phyloP scores from a whole-genome alignment of 64 coral and sea anemone genomes.

The Stichodactyla mertensii region DNA sequence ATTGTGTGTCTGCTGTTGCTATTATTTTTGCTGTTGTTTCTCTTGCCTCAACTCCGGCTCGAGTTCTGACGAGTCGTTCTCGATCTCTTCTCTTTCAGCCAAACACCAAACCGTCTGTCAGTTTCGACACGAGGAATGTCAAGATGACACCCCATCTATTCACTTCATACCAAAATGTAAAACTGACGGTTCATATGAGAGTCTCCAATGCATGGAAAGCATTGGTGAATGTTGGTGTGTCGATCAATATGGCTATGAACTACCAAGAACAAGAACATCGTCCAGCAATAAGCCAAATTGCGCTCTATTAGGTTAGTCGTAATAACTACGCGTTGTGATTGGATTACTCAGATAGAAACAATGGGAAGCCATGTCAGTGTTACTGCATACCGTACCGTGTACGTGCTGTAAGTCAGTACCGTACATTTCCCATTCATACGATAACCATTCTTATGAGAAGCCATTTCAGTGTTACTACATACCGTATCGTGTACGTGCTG shows the following conservation, averaged over 20 bases:
- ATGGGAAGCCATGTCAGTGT: too few relatives aligned
- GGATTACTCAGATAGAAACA: too few relatives aligned
- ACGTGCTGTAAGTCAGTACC: too few relatives aligned
- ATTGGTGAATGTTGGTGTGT: slow-evolving; percentile 81
- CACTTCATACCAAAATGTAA: slow-evolving; percentile 35
- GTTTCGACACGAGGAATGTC: slow-evolving; percentile 37
- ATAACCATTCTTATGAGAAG: too few relatives aligned
- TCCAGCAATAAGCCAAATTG: not conserved
- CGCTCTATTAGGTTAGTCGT: slow-evolving; percentile 2
- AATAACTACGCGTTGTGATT: not conserved
- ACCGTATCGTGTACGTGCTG: too few relatives aligned
- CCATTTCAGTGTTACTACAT: too few relatives aligned
- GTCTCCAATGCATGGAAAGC: slow-evolving; percentile 51
- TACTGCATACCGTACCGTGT: too few relatives aligned
- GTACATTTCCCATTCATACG: too few relatives aligned
- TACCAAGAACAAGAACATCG: slow-evolving; percentile 25
- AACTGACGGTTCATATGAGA: slow-evolving; percentile 50
- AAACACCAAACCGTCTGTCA: slow-evolving; percentile 30
- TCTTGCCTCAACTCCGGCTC: not conserved
- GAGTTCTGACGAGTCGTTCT: not conserved
- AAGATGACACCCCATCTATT: slow-evolving; percentile 1
- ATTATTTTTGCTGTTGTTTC: not conserved
- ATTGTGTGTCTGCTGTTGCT: not conserved
- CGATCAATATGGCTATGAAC: slow-evolving; percentile 37
- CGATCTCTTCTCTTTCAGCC: not conserved